These are phyloP conservation scores for Cosmia pyralina DNA, from an alignment of 2,888 invertebrate genomes.

Conservation along the genomic window DNA sequence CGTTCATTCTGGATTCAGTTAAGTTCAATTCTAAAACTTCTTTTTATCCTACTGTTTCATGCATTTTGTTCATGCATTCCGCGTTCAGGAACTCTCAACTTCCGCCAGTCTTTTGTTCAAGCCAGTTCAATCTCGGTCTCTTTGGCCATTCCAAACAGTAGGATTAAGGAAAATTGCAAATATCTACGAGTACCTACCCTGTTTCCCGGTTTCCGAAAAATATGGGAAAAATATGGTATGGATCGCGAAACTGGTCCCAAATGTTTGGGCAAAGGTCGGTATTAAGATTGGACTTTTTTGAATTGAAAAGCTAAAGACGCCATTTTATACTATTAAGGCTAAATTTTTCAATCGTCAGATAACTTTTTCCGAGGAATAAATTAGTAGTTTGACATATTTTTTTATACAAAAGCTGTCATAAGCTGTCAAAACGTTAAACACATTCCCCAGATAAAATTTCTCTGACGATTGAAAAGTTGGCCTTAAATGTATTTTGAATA, in stretches of 20 bases:
- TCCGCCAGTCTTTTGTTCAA: conserved; percentile 52
- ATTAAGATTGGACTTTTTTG: neutral
- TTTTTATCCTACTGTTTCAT: conserved; percentile 45
- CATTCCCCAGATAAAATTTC: too few species aligned
- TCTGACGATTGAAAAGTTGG: too few species aligned
- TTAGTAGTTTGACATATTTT: too few species aligned
- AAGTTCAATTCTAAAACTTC: conserved; percentile 31
- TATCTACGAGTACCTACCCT: conserved; percentile 5
- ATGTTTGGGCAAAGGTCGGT: conserved; percentile 6
- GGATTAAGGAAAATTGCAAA: conserved; percentile 28
- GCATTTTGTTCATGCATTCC: conserved; percentile 50
- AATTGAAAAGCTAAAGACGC: neutral
- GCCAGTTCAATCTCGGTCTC: conserved; percentile 53
- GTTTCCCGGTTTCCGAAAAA: conserved; percentile 14
- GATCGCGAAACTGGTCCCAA: conserved; percentile 3
- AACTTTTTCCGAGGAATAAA: too few species aligned
- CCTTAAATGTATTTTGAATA: conserved; percentile 4
- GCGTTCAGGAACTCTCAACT: conserved; percentile 51
- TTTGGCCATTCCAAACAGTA: conserved; percentile 21
- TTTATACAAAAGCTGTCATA: too few species aligned
- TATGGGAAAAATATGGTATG: conserved; percentile 30
- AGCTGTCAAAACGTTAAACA: too few species aligned
- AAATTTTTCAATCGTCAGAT: too few species aligned
- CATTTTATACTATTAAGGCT: neutral
- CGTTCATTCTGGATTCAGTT: conserved; percentile 35